Percentiles rank a stretch among this genome's conserved stretches.
phyloP scores from a whole-genome alignment of 2,888 invertebrate genomes.

The Caenorhabditis auriculariae region DNA sequence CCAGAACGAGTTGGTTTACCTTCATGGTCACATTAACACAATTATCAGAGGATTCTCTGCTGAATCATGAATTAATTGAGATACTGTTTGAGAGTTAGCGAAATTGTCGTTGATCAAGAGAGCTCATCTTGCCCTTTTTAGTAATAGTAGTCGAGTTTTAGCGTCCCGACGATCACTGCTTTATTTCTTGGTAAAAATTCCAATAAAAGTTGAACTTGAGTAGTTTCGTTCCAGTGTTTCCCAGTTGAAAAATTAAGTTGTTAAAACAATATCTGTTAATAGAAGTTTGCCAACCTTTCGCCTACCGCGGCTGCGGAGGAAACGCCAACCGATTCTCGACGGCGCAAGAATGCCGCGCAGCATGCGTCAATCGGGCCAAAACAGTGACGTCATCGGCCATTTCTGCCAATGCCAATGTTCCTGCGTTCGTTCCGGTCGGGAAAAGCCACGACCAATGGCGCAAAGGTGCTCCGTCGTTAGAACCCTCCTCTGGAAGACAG shows the following conservation, averaged over 20 bases:
- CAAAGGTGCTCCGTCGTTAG: too few relatives aligned
- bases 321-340: constrained; percentile 45
- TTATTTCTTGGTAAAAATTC: not conserved
- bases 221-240: not conserved
- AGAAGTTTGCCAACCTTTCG: constrained; percentile 61
- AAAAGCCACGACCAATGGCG: constrained; percentile 49
- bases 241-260: not conserved
- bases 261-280: constrained; percentile 6
- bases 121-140: too few relatives aligned
- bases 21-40: not conserved
- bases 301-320: constrained; percentile 57
- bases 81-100: too few relatives aligned
- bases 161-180: not conserved
- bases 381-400: not conserved
- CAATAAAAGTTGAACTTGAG: not conserved
- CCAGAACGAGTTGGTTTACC: constrained; percentile 34
- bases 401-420: not conserved
- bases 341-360: constrained; percentile 33
- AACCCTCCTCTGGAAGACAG: too few relatives aligned
- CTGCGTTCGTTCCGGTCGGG: constrained; percentile 31
- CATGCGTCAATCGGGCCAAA: too few relatives aligned
- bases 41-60: not conserved
- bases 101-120: too few relatives aligned
- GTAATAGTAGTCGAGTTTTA: too few relatives aligned
- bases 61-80: too few relatives aligned